A percentile compares a stretch with the other conserved stretches of the same genome.
These are phyloP conservation scores for Drosophila ananassae DNA, from an alignment of 1,140 invertebrate genomes.

Conservation along the genomic window DNA sequence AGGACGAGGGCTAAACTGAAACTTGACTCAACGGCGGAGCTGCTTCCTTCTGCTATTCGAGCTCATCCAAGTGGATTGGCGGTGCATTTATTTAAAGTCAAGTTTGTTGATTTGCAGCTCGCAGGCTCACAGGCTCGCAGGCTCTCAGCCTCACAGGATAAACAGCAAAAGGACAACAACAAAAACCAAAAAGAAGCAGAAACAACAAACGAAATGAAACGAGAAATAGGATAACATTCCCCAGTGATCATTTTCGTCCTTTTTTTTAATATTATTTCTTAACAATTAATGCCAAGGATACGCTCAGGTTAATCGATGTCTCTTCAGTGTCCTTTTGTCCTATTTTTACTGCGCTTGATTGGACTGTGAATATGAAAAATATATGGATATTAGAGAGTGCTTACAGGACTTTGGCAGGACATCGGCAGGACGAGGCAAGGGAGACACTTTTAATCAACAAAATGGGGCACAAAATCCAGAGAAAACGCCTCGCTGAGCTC, in stretches of 20 bases:
- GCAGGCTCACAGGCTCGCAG: not conserved
- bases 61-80: slow-evolving; percentile 59
- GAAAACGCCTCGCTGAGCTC: slow-evolving; percentile 2
- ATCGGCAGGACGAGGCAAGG: not conserved
- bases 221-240: slow-evolving; percentile 21
- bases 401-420: not conserved
- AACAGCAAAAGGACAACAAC: too few species aligned
- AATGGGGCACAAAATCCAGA: not conserved
- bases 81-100: slow-evolving; percentile 78
- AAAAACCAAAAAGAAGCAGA: not conserved
- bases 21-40: slow-evolving; percentile 9
- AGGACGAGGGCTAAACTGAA: not conserved
- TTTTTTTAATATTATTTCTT: slow-evolving; percentile 10
- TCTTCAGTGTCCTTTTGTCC: slow-evolving; percentile 13
- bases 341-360: slow-evolving; percentile 2
- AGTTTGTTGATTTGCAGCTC: slow-evolving; percentile 68
- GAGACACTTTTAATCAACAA: slow-evolving; percentile 21
- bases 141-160: too few species aligned
- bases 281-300: slow-evolving; percentile 52
- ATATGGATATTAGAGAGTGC: not conserved
- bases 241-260: slow-evolving; percentile 25
- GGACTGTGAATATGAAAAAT: slow-evolving; percentile 5
- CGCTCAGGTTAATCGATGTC: slow-evolving; percentile 31
- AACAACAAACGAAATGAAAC: not conserved
- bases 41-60: slow-evolving; percentile 32